Evolutionary conservation across 2,888 invertebrate genomes (phyloP), one percentile per base, ranked within the genome.

Genomic region (Gandaritis pyraliata): DNA sequence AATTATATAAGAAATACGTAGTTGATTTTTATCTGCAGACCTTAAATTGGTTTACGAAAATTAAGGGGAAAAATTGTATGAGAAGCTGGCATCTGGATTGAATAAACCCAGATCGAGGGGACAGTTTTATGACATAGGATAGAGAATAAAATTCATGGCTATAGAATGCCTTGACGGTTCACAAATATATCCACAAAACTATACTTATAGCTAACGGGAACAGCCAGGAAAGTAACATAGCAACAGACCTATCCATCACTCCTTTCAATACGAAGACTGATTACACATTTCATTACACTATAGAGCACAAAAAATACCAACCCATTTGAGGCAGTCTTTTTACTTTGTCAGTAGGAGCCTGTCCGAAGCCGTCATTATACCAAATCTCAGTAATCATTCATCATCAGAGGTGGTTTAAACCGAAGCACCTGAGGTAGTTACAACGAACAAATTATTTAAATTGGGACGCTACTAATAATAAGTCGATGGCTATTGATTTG

Each of bases 311-410:
- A 72, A 71, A 68, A 67, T 41, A 48, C 46, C 11, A 10, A 63
- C 57, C 49, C 51, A 63, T 61, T 59, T 52, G 43, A 29, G 71
- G 70, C 75, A 70, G 76, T 77, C 76, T 77, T 81, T 82, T 83
- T 78, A 76, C 74, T 80, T 78, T 81, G 83, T 82, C 86, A 81
- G 84, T 81, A 51, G 55, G 47, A 85, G 85, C 83, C 79, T 75
- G 75, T 69, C 68, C 67, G 75, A 74, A 77, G 74, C 83, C 83
- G 78, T 88, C 87, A 91, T 91, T 91, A 91, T 83, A 85, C 76
- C 72, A 86, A 90, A 90, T 87, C 87, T 85, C 79, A 78, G 88
- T 87, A 91, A 92, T 91, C 90, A 91, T 88, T 90, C 85, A 89
- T 88, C 90, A 90, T 92, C 88, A 88, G 80, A 78, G 73, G 79